Evolutionary conservation across 2,888 invertebrate genomes (phyloP), one percentile per base, ranked within the genome.

Genomic region (Syrista parreyssii): DNA sequence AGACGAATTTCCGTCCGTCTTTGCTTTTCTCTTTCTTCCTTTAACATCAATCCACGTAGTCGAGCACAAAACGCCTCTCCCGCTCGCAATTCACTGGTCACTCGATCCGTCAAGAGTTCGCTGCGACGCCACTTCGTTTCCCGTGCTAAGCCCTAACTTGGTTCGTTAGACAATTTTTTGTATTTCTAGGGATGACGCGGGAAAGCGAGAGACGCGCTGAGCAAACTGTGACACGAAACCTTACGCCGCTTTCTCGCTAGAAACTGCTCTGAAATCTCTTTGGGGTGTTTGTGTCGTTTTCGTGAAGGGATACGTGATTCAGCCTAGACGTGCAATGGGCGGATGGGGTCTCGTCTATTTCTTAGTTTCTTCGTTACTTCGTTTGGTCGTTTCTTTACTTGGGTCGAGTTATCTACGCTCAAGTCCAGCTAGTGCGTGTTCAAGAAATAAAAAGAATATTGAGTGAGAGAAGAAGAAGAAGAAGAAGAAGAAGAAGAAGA

Each of bases 201-300:
- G 36, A 3, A 12, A 36, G 36, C 36, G 12, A 36, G 12, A 40
- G 40, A 40, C 12, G 15, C 40, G 15, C 15, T 40, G 1, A 12
- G 40, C 4, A 15, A 40, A 40, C 40, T 40, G 40, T 15, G 40
- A 12, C 40, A 4, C 12, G 15, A n/a, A n/a, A n/a, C n/a, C n/a
- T 40, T 15, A 40, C 40, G 40, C 12, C 4, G 15, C 40, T 12
- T 40, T 12, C 40, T 40, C 55, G 68, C 68, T 4, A 55, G 11
- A 75, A 40, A 9, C 69, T 69, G 31, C 69, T 69, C 69, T 69
- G 30, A 30, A 69, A 69, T 69, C 69, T 69, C 69, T 30, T 69
- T 32, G 30, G 31, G 69, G 11, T 12, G 30, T 31, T 31, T 11
- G 30, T 69, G 30, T 40, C n/a, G 69, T 69, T 30, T 32, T 69